These are phyloP conservation scores for Myotis lucifugus DNA, from an alignment of 2,113 vertebrate species.

Conservation along the genomic window DNA sequence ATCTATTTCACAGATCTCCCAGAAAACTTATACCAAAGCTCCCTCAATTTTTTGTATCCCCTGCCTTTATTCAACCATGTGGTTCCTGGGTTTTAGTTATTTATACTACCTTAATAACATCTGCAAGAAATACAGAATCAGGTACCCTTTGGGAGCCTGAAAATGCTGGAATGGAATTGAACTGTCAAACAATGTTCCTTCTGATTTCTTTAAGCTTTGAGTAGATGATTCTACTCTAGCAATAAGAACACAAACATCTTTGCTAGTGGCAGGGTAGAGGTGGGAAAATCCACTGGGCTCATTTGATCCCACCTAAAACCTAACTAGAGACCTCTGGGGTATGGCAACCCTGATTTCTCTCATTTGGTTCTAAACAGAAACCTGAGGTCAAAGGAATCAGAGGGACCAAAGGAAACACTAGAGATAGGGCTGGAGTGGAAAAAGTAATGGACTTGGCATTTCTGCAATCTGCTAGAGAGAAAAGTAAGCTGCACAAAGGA, in stretches of 20 bases:
- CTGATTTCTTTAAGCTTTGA: slow-evolving; percentile 7
- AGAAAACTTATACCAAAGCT: slow-evolving; percentile 4
- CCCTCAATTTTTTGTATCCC: background rate
- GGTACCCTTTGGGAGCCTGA: background rate
- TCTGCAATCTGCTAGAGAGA: background rate
- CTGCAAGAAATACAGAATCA: slow-evolving; percentile 6
- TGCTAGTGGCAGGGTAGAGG: background rate
- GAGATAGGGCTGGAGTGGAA: background rate
- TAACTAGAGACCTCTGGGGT: background rate
- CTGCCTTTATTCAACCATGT: background rate
- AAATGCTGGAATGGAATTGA: background rate
- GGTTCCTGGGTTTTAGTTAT: background rate
- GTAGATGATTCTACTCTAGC: background rate
- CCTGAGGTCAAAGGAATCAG: background rate
- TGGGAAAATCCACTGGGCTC: background rate
- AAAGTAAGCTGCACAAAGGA: background rate
- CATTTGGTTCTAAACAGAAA: background rate
- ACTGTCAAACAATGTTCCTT: background rate
- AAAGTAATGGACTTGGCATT: background rate
- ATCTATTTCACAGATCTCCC: background rate
- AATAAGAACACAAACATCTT: background rate
- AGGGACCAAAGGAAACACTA: background rate
- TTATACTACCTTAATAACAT: slow-evolving; percentile 22
- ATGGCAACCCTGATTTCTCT: background rate
- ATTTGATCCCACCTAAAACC: background rate